Evolutionary conservation across 2,888 invertebrate species (phyloP), one percentile per base, ranked within the genome.

Genomic region (Callyntrura sp.): DNA sequence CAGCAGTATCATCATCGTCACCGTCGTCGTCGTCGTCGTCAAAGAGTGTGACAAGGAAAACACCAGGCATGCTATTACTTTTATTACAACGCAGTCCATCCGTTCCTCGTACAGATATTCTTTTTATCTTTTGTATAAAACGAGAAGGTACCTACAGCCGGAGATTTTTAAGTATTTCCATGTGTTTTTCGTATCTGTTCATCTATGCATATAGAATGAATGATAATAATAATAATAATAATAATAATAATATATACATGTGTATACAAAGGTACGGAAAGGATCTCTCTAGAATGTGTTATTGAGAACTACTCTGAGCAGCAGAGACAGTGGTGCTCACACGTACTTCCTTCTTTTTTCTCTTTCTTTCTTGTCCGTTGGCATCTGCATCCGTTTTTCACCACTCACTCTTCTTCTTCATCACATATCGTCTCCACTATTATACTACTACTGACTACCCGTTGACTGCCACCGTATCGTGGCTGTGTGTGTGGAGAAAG

Each of bases 331-430:
- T 51, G 60, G 60, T 82, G 62, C 88, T 88, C 88, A 88, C 88
- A 88, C 88, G 82, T 60, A 88, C 88, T 88, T 88, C 83, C 83
- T 88, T 65, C 25, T 76, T 84, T 83, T 81, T 45, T 76, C 28
- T 83, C 25, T 55, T 28, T 60, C 14, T 84, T 68, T 70, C 79
- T 82, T 79, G 79, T 85, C 85, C 68, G 76, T 48, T 85, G 85
- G 89, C 89, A 89, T 89, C 89, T 85, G 85, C 85, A 89, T 89
- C 89, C 89, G 79, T 85, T 85, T 86, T 85, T 85, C 62, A 85
- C 85, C 79, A 68, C 84, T 88, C 68, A 82, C 73, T 88, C 87
- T 35, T 81, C 60, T 62, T 81, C 45, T 23, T 43, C 62, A 81
- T 48, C 81, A 62, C 28, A 25, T 25, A 73, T 51, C 68, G 65